phyloP scores from a whole-genome alignment of 2,888 invertebrate species.

The Prostheceraeus crozeri region DNA sequence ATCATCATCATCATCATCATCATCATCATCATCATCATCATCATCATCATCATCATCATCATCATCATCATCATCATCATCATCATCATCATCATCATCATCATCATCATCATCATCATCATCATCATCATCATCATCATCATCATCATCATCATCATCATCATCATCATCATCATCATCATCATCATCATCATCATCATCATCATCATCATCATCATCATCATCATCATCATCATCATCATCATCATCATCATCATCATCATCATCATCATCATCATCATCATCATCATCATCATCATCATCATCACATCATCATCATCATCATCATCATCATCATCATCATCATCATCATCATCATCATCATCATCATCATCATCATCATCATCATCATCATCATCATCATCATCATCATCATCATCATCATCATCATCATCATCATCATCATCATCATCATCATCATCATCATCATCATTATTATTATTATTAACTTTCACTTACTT shows the following conservation, averaged over 20 bases:
- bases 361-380: constrained; percentile 8
- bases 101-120: constrained; percentile 4
- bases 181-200: neutral
- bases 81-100: constrained; percentile 8
- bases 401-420: constrained; percentile 8
- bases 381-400: neutral
- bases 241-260: constrained; percentile 8
- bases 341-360: constrained; percentile 8
- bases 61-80: constrained; percentile 8
- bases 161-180: constrained; percentile 1
- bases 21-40: constrained; percentile 8
- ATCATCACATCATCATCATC: constrained; percentile 4
- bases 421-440: constrained; percentile 8
- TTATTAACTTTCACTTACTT: neutral
- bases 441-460: constrained; percentile 4
- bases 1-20: neutral
- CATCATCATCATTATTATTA: constrained; percentile 4
- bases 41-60: constrained; percentile 4
- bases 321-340: constrained; percentile 5
- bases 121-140: constrained; percentile 4
- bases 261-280: constrained; percentile 8
- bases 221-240: neutral
- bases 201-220: neutral
- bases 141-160: neutral
- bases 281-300: neutral